Percentiles rank a stretch among this genome's conserved stretches.
Conservation (phyloP, 1,140 invertebrate species). For the Temnothorax curvispinosus region DNA sequence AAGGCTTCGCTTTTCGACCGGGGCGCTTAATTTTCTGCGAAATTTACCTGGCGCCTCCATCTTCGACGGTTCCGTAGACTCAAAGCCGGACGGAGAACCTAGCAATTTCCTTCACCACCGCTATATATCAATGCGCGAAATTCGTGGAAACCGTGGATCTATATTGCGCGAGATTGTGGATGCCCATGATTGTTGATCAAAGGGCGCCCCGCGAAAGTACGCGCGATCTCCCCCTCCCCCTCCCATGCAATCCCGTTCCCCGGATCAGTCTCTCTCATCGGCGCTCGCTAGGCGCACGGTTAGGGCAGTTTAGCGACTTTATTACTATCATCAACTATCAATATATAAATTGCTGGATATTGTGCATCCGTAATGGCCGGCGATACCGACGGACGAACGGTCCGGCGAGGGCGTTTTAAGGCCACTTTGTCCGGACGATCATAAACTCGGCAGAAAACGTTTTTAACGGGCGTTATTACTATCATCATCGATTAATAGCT, state of each 20-base stretch:
- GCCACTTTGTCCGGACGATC: constrained; percentile 35
- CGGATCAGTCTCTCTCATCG: neutral
- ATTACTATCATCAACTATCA: constrained; percentile 68
- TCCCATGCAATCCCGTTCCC: constrained; percentile 6
- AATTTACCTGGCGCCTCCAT: constrained; percentile 52
- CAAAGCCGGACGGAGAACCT: constrained; percentile 1
- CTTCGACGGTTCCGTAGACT: neutral
- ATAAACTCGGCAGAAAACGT: constrained; percentile 25
- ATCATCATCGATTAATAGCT: constrained; percentile 57
- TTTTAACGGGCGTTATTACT: constrained; percentile 37
- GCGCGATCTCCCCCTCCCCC: constrained; percentile 6
- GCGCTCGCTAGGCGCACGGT: constrained; percentile 32
- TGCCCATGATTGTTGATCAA: constrained; percentile 29
- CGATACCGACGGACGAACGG: neutral
- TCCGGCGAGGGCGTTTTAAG: constrained; percentile 17
- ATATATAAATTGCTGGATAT: constrained; percentile 63
- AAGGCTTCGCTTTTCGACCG: constrained; percentile 13
- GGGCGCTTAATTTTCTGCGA: constrained; percentile 54
- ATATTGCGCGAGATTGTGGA: constrained; percentile 47
- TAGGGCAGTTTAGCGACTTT: constrained; percentile 54
- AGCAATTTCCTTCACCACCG: constrained; percentile 51
- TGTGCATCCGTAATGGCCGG: constrained; percentile 45
- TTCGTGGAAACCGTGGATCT: constrained; percentile 51
- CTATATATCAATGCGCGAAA: constrained; percentile 43
- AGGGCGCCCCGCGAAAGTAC: constrained; percentile 43